These are phyloP conservation scores for Balearica regulorum DNA, from an alignment of 2,797 vertebrate genomes.

Conservation along the genomic window DNA sequence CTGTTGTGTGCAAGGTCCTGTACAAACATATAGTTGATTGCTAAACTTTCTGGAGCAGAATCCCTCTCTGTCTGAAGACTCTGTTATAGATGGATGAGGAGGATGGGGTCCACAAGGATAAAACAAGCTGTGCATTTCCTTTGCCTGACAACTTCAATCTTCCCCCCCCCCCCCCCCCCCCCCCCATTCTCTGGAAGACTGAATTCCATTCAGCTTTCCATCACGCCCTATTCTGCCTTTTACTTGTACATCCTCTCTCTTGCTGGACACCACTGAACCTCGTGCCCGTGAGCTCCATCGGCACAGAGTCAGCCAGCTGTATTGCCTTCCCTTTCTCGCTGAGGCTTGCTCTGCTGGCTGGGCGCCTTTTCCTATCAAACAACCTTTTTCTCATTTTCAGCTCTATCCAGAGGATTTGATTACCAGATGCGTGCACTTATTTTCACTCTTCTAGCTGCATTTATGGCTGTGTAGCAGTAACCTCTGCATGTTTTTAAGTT, in stretches of 20 bases:
- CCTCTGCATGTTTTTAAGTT: background rate
- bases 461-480: background rate
- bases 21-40: background rate
- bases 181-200: background rate
- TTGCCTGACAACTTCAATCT: background rate
- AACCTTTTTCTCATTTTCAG: background rate
- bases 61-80: background rate
- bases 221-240: background rate
- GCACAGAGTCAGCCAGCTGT: background rate
- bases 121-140: background rate
- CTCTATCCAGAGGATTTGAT: background rate
- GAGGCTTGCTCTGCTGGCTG: background rate
- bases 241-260: background rate
- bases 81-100: background rate
- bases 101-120: background rate
- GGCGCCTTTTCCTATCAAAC: background rate
- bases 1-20: background rate
- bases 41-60: background rate
- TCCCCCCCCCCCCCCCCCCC: accelerated
- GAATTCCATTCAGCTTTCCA: background rate
- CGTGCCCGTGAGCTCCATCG: accelerated
- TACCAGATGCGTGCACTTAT: background rate
- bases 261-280: background rate
- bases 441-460: background rate
- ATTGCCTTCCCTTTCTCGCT: background rate